Conservation (phyloP, 1,140 invertebrate species). For the Drosophila parabipectinata region DNA sequence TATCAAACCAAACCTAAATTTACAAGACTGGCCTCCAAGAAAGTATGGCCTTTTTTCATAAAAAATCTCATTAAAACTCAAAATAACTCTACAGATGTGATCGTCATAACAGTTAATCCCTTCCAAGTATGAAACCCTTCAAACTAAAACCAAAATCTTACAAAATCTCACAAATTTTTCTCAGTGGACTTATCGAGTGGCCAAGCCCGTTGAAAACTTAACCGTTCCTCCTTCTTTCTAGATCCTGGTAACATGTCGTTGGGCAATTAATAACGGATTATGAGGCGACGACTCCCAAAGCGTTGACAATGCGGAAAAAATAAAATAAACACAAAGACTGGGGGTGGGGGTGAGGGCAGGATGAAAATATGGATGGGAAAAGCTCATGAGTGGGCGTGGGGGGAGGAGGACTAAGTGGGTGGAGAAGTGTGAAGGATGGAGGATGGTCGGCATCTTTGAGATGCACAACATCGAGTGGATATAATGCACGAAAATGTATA, state of each 20-base stretch:
- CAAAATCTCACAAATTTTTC: neutral
- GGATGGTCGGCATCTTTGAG: constrained; percentile 37
- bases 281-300: constrained; percentile 64
- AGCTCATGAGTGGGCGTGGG: neutral
- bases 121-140: too few relatives aligned
- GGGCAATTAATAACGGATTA: constrained; percentile 80
- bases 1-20: too few relatives aligned
- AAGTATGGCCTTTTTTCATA: too few relatives aligned
- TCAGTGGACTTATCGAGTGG: constrained; percentile 17
- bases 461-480: constrained; percentile 23
- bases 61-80: too few relatives aligned
- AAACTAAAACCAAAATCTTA: neutral
- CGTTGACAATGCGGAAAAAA: constrained; percentile 61
- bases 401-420: neutral
- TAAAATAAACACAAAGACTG: constrained; percentile 26
- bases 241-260: constrained; percentile 66
- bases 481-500: constrained; percentile 9
- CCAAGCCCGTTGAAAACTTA: constrained; percentile 26
- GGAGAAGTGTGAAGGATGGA: neutral
- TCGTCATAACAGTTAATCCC: too few relatives aligned
- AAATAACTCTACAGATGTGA: too few relatives aligned
- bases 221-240: neutral
- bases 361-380: neutral
- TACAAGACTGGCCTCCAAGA: too few relatives aligned
- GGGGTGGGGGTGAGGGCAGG: too few relatives aligned